A percentile compares a stretch with the other conserved stretches of the same genome.
Evolutionary conservation across 2,797 vertebrate genomes (phyloP).

Genomic region (Tachyglossus aculeatus): DNA sequence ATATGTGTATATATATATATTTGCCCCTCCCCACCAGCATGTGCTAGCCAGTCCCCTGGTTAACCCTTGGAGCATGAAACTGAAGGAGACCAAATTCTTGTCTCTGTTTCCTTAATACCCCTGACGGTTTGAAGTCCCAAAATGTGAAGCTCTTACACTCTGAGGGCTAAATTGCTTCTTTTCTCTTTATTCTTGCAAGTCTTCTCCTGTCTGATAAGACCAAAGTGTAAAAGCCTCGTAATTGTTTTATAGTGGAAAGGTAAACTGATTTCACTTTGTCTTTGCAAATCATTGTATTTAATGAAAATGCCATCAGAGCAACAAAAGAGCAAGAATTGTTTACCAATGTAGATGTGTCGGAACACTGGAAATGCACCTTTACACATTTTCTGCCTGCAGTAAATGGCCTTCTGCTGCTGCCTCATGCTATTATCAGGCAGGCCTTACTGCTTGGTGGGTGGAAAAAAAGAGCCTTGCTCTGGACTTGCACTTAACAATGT

Average conservation of each 20-base stretch:
- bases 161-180: not conserved
- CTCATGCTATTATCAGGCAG: not conserved
- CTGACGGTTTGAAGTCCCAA: not conserved
- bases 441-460: too few species aligned
- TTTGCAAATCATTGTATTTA: not conserved
- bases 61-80: too few species aligned
- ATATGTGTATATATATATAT: too few species aligned
- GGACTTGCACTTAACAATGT: too few species aligned
- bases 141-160: not conserved
- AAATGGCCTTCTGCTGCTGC: not conserved
- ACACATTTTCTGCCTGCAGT: not conserved
- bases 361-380: not conserved
- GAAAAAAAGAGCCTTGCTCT: too few species aligned
- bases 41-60: too few species aligned
- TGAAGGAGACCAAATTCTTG: too few species aligned
- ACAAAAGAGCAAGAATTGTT: accelerated
- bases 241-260: slow-evolving; percentile 30
- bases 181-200: not conserved
- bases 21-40: too few species aligned
- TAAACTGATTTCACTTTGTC: not conserved
- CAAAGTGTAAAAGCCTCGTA: not conserved
- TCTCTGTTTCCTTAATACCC: too few species aligned
- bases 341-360: accelerated
- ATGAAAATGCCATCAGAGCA: not conserved
- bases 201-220: not conserved